A percentile compares a stretch with the other conserved stretches of the same genome.
Evolutionary conservation across 2,888 invertebrate species (phyloP).

Genomic region (Temnothorax ravouxi): DNA sequence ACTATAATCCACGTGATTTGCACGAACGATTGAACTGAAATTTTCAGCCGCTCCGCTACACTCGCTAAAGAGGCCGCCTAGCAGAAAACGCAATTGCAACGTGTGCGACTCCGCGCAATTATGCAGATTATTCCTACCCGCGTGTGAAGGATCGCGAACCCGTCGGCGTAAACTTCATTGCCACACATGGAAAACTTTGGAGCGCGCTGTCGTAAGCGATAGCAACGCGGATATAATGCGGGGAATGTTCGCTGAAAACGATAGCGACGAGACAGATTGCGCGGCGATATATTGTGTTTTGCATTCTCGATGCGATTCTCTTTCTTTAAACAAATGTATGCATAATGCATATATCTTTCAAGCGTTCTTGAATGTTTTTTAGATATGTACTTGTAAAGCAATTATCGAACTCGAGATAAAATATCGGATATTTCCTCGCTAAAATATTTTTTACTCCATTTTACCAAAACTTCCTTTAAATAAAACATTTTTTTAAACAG

Average conservation of each 20-base stretch:
- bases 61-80: slow-evolving; percentile 38
- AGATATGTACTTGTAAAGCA: background rate
- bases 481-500: background rate
- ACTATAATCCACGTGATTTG: slow-evolving; percentile 29
- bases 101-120: slow-evolving; percentile 40
- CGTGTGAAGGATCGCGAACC: slow-evolving; percentile 54
- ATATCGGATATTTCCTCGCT: background rate
- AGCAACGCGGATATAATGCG: slow-evolving; percentile 33
- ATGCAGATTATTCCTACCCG: slow-evolving; percentile 54
- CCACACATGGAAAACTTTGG: slow-evolving; percentile 49
- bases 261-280: slow-evolving; percentile 47
- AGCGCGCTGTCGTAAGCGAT: slow-evolving; percentile 43
- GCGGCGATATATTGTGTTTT: slow-evolving; percentile 6
- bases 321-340: background rate
- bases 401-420: background rate
- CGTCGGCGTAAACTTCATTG: slow-evolving; percentile 49
- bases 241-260: slow-evolving; percentile 29
- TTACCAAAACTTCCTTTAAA: background rate
- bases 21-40: slow-evolving; percentile 22
- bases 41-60: slow-evolving; percentile 43
- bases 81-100: slow-evolving; percentile 47
- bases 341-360: background rate
- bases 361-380: background rate
- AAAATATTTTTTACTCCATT: background rate
- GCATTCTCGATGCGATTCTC: background rate